Conservation (phyloP, 1,140 invertebrate species). For the Wasmannia auropunctata region DNA sequence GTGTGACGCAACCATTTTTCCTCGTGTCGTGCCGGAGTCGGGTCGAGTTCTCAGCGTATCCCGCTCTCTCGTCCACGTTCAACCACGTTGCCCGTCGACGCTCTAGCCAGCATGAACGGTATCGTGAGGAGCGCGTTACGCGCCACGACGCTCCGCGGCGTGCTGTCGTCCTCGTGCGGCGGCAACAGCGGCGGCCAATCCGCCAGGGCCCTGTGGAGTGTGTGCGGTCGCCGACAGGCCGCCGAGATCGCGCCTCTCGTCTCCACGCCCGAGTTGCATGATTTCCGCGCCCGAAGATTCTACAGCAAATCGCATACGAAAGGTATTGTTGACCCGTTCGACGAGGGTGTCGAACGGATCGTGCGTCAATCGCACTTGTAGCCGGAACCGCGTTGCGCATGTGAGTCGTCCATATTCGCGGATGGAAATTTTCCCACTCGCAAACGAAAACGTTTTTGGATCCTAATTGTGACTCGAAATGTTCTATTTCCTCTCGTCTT, state of each 20-base stretch:
- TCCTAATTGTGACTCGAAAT: background rate
- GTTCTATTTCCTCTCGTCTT: background rate
- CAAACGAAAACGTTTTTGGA: background rate
- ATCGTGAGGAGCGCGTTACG: constrained; percentile 87
- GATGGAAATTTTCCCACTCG: background rate
- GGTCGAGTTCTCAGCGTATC: too few relatives aligned
- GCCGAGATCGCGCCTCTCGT: constrained; percentile 67
- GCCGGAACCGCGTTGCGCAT: background rate
- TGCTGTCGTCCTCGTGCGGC: constrained; percentile 82
- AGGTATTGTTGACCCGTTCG: constrained; percentile 84
- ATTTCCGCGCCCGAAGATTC: constrained; percentile 88
- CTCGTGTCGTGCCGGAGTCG: background rate
- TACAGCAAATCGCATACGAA: constrained; percentile 88
- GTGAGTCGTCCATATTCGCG: background rate
- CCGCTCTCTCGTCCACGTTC: constrained; percentile 9
- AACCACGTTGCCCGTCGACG: background rate
- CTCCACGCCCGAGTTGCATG: constrained; percentile 80
- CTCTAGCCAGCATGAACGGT: constrained; percentile 87
- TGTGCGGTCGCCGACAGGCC: constrained; percentile 84
- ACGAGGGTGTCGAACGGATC: background rate
- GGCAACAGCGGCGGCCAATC: constrained; percentile 86
- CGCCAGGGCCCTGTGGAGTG: constrained; percentile 89
- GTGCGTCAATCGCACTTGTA: background rate
- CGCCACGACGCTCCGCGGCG: constrained; percentile 84
- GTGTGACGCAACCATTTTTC: background rate